Conservation (phyloP, 2,888 invertebrate species). For the Rapana venosa region DNA sequence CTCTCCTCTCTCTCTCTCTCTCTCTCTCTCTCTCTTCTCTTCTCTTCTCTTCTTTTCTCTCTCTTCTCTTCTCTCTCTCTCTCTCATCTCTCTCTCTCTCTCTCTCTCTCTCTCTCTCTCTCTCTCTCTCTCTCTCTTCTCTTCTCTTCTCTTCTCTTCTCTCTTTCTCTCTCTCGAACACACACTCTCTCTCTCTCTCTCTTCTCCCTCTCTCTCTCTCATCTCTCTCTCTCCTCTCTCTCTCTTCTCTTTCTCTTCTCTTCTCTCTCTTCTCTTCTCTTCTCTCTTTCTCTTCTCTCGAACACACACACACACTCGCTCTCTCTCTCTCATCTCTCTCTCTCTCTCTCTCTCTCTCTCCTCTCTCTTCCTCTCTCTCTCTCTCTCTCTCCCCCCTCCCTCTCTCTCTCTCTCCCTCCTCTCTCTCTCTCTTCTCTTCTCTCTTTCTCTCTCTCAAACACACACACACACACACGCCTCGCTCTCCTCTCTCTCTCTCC, state of each 20-base stretch:
- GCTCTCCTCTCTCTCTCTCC: neutral
- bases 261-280: neutral
- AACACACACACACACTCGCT: too few relatives aligned
- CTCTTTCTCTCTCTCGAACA: too few relatives aligned
- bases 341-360: too few relatives aligned
- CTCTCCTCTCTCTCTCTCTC: neutral
- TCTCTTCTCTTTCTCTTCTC: neutral
- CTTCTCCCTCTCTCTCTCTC: constrained; percentile 9
- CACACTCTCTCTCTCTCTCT: too few relatives aligned
- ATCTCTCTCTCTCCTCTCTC: neutral
- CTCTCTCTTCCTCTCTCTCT: too few relatives aligned
- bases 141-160: too few relatives aligned
- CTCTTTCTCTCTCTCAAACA: neutral
- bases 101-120: too few relatives aligned
- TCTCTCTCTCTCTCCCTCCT: constrained; percentile 10
- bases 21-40: neutral
- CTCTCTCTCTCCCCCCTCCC: neutral
- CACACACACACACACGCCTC: too few relatives aligned
- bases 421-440: neutral
- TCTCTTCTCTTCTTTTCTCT: neutral
- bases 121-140: too few relatives aligned
- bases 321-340: too few relatives aligned
- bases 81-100: neutral
- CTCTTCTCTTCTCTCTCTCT: neutral
- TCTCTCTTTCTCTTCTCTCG: too few relatives aligned